Evolutionary conservation across 2,113 vertebrate genomes (phyloP).

Genomic region (Actinemys pallida): DNA sequence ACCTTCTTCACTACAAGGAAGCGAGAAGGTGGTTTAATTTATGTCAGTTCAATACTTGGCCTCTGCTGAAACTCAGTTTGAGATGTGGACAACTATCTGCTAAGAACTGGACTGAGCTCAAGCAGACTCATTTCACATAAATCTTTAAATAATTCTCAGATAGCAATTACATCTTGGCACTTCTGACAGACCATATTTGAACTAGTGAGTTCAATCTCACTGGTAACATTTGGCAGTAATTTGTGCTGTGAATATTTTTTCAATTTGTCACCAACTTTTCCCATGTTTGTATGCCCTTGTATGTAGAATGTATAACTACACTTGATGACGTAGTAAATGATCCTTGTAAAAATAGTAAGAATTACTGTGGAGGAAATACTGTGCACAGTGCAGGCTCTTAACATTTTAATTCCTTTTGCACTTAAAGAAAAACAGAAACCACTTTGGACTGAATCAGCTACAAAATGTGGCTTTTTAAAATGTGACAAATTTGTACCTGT

Average conservation of each 20-base stretch:
- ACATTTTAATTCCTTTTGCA: background rate
- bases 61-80: background rate
- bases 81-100: background rate
- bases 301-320: background rate
- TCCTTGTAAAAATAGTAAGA: conserved; percentile 50
- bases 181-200: background rate
- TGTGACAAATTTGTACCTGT: background rate
- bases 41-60: accelerated
- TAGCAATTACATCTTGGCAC: background rate
- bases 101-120: background rate
- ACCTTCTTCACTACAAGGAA: background rate
- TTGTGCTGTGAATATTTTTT: accelerated
- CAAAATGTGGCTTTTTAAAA: accelerated
- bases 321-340: background rate
- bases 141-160: accelerated
- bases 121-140: accelerated
- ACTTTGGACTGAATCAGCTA: background rate
- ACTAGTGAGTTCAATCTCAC: background rate
- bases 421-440: background rate
- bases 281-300: background rate
- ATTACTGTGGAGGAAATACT: background rate
- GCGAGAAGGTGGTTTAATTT: background rate
- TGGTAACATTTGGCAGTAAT: background rate
- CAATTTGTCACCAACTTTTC: background rate
- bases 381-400: background rate